A percentile compares a stretch with the other conserved stretches of the same genome.
Evolutionary conservation across 2,113 vertebrate species (phyloP).

Genomic region (Daubentonia madagascariensis): DNA sequence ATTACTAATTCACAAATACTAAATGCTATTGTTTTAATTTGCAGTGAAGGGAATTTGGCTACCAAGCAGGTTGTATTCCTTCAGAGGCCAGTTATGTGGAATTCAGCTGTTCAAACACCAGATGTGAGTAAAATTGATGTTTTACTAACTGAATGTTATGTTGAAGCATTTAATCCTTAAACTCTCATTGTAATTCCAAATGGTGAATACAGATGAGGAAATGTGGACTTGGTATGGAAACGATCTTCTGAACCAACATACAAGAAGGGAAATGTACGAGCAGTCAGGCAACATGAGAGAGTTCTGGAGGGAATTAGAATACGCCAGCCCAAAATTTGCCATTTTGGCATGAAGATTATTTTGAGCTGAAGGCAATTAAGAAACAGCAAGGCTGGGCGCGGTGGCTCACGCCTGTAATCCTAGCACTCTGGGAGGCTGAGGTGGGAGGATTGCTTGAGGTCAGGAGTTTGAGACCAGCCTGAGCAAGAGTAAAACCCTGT

Average conservation of each 20-base stretch:
- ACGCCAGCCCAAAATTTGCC: not conserved
- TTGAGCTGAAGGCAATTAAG: not conserved
- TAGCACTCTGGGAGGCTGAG: too few species aligned
- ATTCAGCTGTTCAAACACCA: conserved; percentile 75
- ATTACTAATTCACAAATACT: not conserved
- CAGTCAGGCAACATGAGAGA: not conserved
- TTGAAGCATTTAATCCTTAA: not conserved
- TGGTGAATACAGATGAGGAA: not conserved
- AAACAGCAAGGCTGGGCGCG: not conserved
- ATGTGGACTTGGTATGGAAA: not conserved
- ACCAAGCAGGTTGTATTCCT: conserved; percentile 98
- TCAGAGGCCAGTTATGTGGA: conserved; percentile 90
- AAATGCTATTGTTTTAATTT: conserved; percentile 60
- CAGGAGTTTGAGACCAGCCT: too few species aligned
- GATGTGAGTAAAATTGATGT: conserved; percentile 80
- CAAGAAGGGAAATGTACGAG: not conserved
- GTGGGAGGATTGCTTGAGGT: too few species aligned
- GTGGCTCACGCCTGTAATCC: too few species aligned
- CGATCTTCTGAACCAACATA: not conserved
- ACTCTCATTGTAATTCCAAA: not conserved
- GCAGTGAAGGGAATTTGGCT: conserved; percentile 96
- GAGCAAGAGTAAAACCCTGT: too few species aligned
- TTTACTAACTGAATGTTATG: not conserved
- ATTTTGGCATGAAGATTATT: not conserved
- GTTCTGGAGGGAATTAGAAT: not conserved